Evolutionary conservation across 2,113 vertebrate species (phyloP), one percentile per base, ranked within the genome.

Genomic region (Camelus bactrianus): DNA sequence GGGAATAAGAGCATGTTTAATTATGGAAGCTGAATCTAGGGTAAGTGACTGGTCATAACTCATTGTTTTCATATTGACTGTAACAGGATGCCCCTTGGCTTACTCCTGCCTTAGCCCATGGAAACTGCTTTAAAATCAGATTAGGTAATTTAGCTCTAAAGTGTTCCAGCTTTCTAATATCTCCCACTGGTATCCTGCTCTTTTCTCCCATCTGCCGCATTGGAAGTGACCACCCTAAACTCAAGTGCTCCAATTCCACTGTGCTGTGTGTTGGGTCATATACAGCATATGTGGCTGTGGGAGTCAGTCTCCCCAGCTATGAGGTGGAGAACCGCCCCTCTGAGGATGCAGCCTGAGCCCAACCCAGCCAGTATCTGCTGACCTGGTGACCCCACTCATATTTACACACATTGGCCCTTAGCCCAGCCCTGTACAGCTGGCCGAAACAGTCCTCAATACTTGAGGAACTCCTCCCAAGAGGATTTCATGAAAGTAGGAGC

Each of bases 381-480:
- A 98, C 98, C 97, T 84, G 9, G 6, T 85, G 97, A 97, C 98
- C 98, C 94, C 95, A 52, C 81, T 95, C 91, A 90, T 90, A 98
- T 98, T 98, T 97, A n/a, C 72, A 88, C 84, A 87, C 11, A 0
- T 97, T 99, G 98, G 98, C 98, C 95, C 70, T 64, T 50, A 16
- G 97, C 98, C 98, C 93, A 81, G 96, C 52, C 69, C 83, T 65
- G 38, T 98, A 98, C 98, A 99, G 98, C 98, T 98, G 98, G 97
- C 97, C 60, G 24, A 95, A 98, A 96, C 93, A 97, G 95, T 93
- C 97, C 91, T 97, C 89, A 95, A 94, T 94, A 91, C 89, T 96
- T 17, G 76, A 97, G 96, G 92, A 98, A 96, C 38, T 79, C 88
- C 93, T 97, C 98, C 95, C 96, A 46, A 48, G 97, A 98, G 97